Conservation (phyloP, 2,113 vertebrate species). For the Nycticebus coucang region DNA sequence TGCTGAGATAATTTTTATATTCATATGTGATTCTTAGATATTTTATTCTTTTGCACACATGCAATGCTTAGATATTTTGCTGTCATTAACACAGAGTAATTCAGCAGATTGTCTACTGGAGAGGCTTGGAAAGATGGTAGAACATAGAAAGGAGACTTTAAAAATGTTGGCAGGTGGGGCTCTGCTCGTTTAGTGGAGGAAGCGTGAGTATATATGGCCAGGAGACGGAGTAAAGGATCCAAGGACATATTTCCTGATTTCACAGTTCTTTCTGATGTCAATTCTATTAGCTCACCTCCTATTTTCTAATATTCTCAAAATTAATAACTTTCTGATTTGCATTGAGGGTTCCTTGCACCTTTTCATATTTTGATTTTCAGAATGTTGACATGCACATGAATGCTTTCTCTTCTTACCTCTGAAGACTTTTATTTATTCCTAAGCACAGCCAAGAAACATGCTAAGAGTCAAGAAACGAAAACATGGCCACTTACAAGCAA, state of each 20-base stretch:
- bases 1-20: background rate
- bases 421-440: background rate
- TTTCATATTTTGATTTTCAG: background rate
- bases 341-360: background rate
- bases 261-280: background rate
- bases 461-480: conserved; percentile 30
- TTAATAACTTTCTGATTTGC: background rate
- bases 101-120: background rate
- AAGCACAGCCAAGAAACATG: background rate
- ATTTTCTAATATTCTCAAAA: background rate
- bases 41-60: background rate
- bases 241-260: background rate
- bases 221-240: background rate
- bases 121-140: background rate
- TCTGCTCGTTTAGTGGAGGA: background rate
- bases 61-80: conserved; percentile 7
- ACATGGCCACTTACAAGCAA: background rate
- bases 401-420: background rate
- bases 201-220: no score
- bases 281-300: background rate
- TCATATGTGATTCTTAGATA: background rate
- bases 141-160: background rate
- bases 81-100: background rate
- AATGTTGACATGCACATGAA: background rate
- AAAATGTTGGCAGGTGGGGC: background rate